Evolutionary conservation across 2,113 vertebrate species (phyloP).

Genomic region (Carlito syrichta): DNA sequence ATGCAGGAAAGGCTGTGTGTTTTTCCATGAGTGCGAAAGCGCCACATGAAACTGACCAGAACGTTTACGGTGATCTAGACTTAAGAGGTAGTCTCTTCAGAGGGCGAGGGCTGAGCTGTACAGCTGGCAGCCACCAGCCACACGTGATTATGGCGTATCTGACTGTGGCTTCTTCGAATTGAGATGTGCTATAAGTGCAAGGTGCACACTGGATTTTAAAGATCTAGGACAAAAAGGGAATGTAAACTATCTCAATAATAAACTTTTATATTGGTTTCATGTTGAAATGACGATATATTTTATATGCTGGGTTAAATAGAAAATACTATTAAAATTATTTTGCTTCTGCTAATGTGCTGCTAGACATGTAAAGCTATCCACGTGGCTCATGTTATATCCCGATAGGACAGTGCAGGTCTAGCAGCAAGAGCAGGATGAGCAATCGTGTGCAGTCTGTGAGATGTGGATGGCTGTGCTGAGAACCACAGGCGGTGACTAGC

Average conservation of each 20-base stretch:
- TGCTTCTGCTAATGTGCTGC: background rate
- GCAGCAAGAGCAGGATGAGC: background rate
- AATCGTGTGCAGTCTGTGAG: background rate
- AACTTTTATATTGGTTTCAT: constrained; percentile 10
- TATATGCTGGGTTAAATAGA: constrained; percentile 35
- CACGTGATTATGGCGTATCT: background rate
- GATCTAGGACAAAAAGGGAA: background rate
- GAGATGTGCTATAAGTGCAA: background rate
- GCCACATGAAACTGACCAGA: background rate
- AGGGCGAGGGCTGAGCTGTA: background rate
- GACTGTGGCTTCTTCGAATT: background rate
- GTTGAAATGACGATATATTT: constrained; percentile 14
- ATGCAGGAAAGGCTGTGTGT: background rate
- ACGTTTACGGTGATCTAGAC: background rate
- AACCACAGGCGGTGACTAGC: background rate
- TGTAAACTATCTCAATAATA: background rate
- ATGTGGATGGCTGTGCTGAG: background rate
- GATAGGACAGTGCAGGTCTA: background rate
- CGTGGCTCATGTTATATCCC: background rate
- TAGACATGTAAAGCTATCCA: background rate
- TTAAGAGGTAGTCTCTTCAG: background rate
- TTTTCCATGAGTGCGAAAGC: background rate
- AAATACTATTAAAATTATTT: background rate
- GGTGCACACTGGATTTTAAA: background rate
- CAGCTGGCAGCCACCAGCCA: background rate